Percentiles rank a stretch among this genome's conserved stretches.
phyloP scores from a whole-genome alignment of 37 sponge, comb jelly and placozoan species.

The Halichondria panicea region DNA sequence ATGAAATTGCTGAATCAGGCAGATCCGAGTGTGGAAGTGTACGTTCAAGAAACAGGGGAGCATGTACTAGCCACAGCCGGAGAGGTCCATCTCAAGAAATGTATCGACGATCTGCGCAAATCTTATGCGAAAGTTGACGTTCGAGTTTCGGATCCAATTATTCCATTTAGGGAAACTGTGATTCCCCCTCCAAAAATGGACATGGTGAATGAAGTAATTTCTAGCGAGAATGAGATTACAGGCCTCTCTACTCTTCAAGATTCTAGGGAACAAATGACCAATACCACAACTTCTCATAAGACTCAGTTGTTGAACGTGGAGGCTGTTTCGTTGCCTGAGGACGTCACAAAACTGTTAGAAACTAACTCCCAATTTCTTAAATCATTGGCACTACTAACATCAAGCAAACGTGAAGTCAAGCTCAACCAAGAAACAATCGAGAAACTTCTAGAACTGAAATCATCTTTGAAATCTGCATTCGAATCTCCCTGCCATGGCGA shows the following conservation, averaged over 20 bases:
- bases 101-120: conserved; percentile 85
- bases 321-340: conserved; percentile 70
- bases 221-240: conserved; percentile 46
- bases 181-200: conserved; percentile 79
- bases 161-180: conserved; percentile 96
- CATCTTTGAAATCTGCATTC: conserved; percentile 36
- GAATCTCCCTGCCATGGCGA: neutral
- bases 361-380: conserved; percentile 49
- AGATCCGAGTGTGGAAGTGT: conserved; percentile 89
- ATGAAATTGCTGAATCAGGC: conserved; percentile 90
- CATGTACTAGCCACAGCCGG: conserved; percentile 85
- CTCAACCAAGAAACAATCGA: conserved; percentile 30
- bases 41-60: conserved; percentile 88
- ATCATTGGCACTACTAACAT: conserved; percentile 23
- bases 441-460: conserved; percentile 35
- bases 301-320: conserved; percentile 37
- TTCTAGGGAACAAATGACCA: neutral
- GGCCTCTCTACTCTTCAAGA: neutral
- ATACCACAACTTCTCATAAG: no score
- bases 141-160: conserved; percentile 88
- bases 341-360: conserved; percentile 46
- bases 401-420: neutral
- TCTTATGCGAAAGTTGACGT: conserved; percentile 69
- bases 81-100: conserved; percentile 95
- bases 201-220: conserved; percentile 85